Evolutionary conservation across 1,140 invertebrate species (phyloP), one percentile per base, ranked within the genome.

Genomic region (Cepaea nemoralis): DNA sequence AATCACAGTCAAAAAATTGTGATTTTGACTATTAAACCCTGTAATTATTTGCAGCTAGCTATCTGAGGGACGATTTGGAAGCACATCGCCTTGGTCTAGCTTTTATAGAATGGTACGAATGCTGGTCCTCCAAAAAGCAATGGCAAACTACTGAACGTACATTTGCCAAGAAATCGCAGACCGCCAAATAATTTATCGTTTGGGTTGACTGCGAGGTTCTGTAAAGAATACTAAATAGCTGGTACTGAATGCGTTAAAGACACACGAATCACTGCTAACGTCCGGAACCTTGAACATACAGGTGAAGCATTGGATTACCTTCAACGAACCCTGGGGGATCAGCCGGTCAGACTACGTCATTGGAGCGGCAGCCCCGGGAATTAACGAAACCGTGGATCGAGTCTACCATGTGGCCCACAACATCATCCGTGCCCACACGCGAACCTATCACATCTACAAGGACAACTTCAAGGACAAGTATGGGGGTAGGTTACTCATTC

Each of bases 261-360:
- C 12, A 12, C 66, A 33, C 14, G 14, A 69, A 69, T 22, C 14
- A 69, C 16, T 22, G 14, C 12, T 69, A 19, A 14, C 12, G 16
- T 33, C 19, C 5, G 35, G 33, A 22, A 16, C 71, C 8, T 31
- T 33, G 19, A 14, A 14, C 31, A 31, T 12, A 69, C 73, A 91
- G 86, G 92, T 93, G 0, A 91, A 91, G 70, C 81, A 85, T 0
- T 93, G 91, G 91, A 87, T 92, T 22, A 93, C 92, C n/a, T 87
- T 92, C 70, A 93, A 93, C 78, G 92, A 93, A 75, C 89, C 92
- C 0, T 88, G 82, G 22, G 84, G 89, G 1, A 84, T 90, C 3
- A 82, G 86, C 12, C 86, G 84, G 82, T 74, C 87, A 24, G 92
- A 90, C 14, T 90, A 92, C 78, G 89, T 87, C 24, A 77, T 80